Percentiles rank a stretch among this genome's conserved stretches.
Evolutionary conservation across 1,140 invertebrate genomes (phyloP).

Genomic region (Drosophila lacertosa): DNA sequence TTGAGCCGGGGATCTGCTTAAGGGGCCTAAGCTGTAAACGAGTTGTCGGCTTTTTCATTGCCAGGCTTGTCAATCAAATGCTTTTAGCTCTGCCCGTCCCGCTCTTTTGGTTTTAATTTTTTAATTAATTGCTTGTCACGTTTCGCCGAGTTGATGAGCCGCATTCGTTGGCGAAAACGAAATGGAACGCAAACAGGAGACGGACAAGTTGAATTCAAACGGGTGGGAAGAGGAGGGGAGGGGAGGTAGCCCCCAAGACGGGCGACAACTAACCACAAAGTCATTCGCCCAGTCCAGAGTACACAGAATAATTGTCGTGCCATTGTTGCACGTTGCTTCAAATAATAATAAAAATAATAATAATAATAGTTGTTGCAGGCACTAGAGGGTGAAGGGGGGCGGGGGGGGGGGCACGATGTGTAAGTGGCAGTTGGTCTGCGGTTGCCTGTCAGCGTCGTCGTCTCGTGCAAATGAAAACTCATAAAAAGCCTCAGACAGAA

Average conservation of each 20-base stretch:
- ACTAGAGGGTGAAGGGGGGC: too few relatives aligned
- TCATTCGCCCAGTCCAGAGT: conserved; percentile 25
- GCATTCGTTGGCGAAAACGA: conserved; percentile 61
- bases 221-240: not conserved
- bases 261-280: conserved; percentile 31
- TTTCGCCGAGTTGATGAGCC: conserved; percentile 50
- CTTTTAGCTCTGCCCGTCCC: not conserved
- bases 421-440: conserved; percentile 74
- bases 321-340: conserved; percentile 79
- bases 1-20: conserved; percentile 24
- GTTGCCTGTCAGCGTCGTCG: conserved; percentile 40
- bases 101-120: conserved; percentile 64
- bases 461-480: conserved; percentile 56
- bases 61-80: conserved; percentile 35
- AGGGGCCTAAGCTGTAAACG: conserved; percentile 6
- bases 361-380: conserved; percentile 15
- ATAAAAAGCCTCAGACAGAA: conserved; percentile 63
- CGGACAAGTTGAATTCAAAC: too few relatives aligned
- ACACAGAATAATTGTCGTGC: conserved; percentile 65
- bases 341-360: conserved; percentile 38
- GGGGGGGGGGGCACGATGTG: conserved; percentile 19
- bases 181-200: conserved; percentile 53
- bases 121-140: conserved; percentile 82
- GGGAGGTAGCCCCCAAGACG: too few relatives aligned
- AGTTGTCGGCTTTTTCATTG: conserved; percentile 16